Evolutionary conservation across 2,797 vertebrate species (phyloP).

Genomic region (Lerista edwardsae): DNA sequence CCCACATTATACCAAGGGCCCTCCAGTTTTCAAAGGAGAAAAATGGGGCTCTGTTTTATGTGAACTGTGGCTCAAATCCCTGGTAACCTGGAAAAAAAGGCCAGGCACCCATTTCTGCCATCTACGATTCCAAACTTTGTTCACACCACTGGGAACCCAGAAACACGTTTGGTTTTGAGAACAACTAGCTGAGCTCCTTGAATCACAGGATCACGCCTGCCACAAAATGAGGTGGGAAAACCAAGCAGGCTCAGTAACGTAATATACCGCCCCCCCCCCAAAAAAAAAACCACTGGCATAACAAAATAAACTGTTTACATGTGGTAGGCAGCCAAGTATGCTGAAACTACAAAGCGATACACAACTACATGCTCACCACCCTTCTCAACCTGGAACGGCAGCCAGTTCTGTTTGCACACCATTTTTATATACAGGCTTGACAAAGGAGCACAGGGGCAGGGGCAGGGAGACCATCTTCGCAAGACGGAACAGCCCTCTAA

Average conservation of each 20-base stretch:
- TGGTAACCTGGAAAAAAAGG: slow-evolving; percentile 6
- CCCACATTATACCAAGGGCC: neutral
- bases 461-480: neutral
- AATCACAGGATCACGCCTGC: slow-evolving; percentile 12
- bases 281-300: slow-evolving; percentile 13
- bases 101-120: rapidly evolving
- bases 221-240: slow-evolving; percentile 39
- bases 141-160: slow-evolving; percentile 24
- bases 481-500: neutral
- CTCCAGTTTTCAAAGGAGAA: neutral
- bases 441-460: rapidly evolving
- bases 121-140: slow-evolving; percentile 9
- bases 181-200: slow-evolving; percentile 41
- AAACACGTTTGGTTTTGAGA: slow-evolving; percentile 33
- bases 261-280: slow-evolving; percentile 46
- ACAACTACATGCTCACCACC: neutral
- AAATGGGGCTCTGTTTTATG: neutral
- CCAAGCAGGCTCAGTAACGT: slow-evolving; percentile 27
- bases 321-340: slow-evolving; percentile 49
- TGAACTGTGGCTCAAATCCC: neutral
- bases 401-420: neutral
- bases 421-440: neutral
- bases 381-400: neutral
- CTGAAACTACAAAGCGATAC: neutral
- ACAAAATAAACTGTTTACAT: slow-evolving; percentile 52